A percentile compares a stretch with the other conserved stretches of the same genome.
These are phyloP conservation scores for Protaetia brevitarsis DNA, from an alignment of 1,140 invertebrate species.

Conservation along the genomic window DNA sequence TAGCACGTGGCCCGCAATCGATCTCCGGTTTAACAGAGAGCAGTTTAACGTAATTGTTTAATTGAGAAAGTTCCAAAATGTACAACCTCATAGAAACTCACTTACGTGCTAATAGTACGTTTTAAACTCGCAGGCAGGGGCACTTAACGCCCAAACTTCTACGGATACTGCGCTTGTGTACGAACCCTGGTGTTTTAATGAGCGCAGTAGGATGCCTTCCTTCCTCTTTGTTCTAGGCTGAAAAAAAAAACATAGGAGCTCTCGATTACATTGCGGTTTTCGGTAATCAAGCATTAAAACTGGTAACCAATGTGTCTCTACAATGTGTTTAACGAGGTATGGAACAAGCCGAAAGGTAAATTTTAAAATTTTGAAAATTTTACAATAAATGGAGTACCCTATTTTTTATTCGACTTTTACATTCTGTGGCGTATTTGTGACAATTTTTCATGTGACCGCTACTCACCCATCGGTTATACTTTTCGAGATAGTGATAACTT, in stretches of 20 bases:
- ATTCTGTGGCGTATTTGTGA: no score
- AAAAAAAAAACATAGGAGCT: not conserved
- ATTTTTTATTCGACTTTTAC: no score
- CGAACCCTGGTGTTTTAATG: constrained; percentile 16
- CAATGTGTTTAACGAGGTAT: no score
- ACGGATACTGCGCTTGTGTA: not conserved
- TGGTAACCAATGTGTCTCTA: no score
- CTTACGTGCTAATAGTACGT: constrained; percentile 9
- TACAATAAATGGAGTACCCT: no score
- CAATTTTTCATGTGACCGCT: no score
- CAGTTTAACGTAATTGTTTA: constrained; percentile 15
- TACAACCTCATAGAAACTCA: constrained; percentile 14
- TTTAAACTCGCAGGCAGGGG: not conserved
- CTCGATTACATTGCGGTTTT: not conserved
- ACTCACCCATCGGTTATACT: no score
- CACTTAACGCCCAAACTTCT: not conserved
- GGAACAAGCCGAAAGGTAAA: no score
- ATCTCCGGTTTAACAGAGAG: not conserved
- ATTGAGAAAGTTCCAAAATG: constrained; percentile 14
- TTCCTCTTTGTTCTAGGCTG: not conserved
- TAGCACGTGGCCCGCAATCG: not conserved
- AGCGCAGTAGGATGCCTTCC: no score
- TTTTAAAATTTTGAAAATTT: no score
- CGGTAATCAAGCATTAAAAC: no score
- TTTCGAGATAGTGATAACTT: no score